Base-by-base conservation (phyloP, 2,797 vertebrate genomes). In the Pelochelys cantorii region DNA sequence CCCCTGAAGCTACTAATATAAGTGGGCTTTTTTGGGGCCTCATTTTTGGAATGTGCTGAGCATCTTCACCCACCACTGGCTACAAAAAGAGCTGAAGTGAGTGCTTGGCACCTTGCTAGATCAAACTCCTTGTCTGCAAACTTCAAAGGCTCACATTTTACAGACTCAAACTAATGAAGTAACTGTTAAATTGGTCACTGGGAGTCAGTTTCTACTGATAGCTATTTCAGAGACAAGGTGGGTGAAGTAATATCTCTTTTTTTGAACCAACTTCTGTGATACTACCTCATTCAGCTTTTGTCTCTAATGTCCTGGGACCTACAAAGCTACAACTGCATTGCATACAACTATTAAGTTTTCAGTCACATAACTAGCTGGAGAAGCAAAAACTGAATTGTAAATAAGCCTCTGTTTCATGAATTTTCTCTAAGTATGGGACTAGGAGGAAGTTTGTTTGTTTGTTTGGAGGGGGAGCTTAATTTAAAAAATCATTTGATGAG, bases 281-380 rank as follows among this genome's bases (percentile, higher is more conserved):
- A 68, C 20, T 68, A 68, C 9, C 65, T 68, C 65, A 68, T 17
- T 4, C 31, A 68, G 31, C 65, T 68, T 68, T 17, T 34, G 8
- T 10, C 65, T 20, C 65, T 34, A 68, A 68, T 68, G 20, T 34
- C 15, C 62, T 68, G n/a, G 17, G n/a, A 68, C 60, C 29, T 7
- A 60, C 31, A n/a, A 1, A 15, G 31, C 62, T 65, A 65, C 31
- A 65, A 34, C 17, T 34, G 20, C 17, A 68, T n/a, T 71, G 5
- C 20, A 37, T 71, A 11, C 65, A 93, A 83, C 37, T 81, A n/a
- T 83, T 93, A 88, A 91, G 81, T 94, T 95, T 78, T 86, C 81
- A 89, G 92, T 75, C 37, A 18, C 0, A 0, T 7, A 13, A 22
- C 5, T 92, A 83, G 86, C 52, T 91, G 54, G 54, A 83, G 62